These are phyloP conservation scores for Drosophila lacicola DNA, from an alignment of 2,888 invertebrate genomes.

Conservation along the genomic window DNA sequence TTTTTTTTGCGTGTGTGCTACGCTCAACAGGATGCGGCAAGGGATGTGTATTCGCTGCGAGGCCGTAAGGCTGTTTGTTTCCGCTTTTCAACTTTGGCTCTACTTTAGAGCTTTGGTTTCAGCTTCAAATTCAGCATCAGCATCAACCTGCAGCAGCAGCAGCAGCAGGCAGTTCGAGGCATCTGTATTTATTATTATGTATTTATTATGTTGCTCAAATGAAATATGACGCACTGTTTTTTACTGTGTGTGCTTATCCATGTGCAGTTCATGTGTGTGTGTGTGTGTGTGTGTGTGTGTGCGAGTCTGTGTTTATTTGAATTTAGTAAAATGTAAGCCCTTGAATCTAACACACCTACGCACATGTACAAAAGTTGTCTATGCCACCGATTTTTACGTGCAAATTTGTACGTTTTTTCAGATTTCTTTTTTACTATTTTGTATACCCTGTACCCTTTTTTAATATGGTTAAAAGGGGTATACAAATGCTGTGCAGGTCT, in stretches of 20 bases:
- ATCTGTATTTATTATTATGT: slow-evolving; percentile 28
- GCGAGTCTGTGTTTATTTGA: slow-evolving; percentile 24
- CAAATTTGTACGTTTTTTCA: slow-evolving; percentile 39
- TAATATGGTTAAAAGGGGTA: too few species aligned
- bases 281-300: slow-evolving; percentile 9
- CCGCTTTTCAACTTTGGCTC: slow-evolving; percentile 39
- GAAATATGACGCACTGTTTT: slow-evolving; percentile 66
- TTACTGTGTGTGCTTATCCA: slow-evolving; percentile 5
- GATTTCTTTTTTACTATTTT: slow-evolving; percentile 12
- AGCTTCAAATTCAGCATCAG: slow-evolving; percentile 24
- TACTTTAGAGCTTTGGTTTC: slow-evolving; percentile 29
- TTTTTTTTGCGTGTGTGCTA: slow-evolving; percentile 40
- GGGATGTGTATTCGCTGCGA: slow-evolving; percentile 36
- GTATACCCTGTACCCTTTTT: background rate
- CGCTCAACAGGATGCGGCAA: slow-evolving; percentile 59
- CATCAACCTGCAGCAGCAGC: slow-evolving; percentile 7
- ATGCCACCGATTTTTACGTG: slow-evolving; percentile 62
- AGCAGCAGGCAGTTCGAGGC: background rate
- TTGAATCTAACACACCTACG: slow-evolving; percentile 19
- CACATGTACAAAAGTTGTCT: slow-evolving; percentile 47
- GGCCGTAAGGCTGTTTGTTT: slow-evolving; percentile 47
- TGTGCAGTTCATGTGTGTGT: background rate
- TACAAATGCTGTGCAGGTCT: background rate
- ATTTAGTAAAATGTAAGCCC: slow-evolving; percentile 51
- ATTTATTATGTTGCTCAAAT: slow-evolving; percentile 68